Evolutionary conservation across 2,113 vertebrate species (phyloP).

Genomic region (Bos javanicus): DNA sequence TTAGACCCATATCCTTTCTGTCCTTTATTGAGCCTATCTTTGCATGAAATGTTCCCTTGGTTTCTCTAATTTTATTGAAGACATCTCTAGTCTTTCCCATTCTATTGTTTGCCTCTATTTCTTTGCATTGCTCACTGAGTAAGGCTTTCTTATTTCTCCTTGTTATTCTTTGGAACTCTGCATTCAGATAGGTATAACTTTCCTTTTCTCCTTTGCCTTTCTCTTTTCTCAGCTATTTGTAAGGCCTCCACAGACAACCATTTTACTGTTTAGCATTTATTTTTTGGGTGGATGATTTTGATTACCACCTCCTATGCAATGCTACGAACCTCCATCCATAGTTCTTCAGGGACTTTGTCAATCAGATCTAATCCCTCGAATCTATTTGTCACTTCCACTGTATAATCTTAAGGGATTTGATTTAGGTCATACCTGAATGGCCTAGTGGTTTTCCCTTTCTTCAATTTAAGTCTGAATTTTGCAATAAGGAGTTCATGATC

Average conservation of each 20-base stretch:
- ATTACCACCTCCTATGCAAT: background rate
- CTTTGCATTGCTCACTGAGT: background rate
- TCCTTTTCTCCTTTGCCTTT: background rate
- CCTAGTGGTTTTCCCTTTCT: background rate
- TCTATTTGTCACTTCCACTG: background rate
- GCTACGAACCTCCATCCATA: background rate
- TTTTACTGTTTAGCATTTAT: background rate
- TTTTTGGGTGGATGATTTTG: background rate
- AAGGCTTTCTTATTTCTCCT: background rate
- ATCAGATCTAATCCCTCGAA: background rate
- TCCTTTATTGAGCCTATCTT: background rate
- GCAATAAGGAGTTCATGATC: background rate
- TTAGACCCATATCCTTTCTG: background rate
- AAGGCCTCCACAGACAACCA: background rate
- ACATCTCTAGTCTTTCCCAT: background rate
- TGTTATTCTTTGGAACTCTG: background rate
- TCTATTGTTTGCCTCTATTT: background rate
- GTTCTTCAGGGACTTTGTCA: background rate
- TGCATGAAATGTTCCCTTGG: background rate
- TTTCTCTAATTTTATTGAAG: background rate
- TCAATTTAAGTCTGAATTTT: background rate
- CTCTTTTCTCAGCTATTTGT: background rate
- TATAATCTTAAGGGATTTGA: background rate
- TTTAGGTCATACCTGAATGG: background rate
- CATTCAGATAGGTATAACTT: background rate